A percentile compares a stretch with the other conserved stretches of the same genome.
Conservation (phyloP, 2,888 invertebrate species). For the Apamea sordens region DNA sequence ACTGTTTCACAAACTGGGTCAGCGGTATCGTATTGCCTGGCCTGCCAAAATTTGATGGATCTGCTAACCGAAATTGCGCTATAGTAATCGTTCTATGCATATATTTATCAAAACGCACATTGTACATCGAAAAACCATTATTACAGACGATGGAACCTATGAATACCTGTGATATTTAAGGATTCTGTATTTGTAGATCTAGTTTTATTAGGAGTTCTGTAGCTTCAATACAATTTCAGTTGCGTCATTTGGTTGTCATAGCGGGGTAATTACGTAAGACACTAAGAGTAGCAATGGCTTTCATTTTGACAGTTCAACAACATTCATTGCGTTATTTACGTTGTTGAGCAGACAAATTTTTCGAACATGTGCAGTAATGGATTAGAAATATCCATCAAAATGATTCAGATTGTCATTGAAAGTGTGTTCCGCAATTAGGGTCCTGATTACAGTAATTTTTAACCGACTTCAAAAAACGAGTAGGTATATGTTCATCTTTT, state of each 20-base stretch:
- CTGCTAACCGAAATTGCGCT: constrained; percentile 20
- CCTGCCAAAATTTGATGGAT: constrained; percentile 62
- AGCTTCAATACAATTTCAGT: background rate
- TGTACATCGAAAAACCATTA: constrained; percentile 20
- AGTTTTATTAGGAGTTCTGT: background rate
- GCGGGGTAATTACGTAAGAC: too few species aligned
- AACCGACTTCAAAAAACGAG: background rate
- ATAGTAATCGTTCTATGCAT: constrained; percentile 12
- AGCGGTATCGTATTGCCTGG: constrained; percentile 49
- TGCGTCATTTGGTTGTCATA: background rate
- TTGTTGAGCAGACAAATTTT: too few species aligned
- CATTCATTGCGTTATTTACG: too few species aligned
- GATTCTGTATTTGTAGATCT: background rate
- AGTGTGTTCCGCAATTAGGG: background rate
- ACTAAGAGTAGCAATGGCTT: background rate
- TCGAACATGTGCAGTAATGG: too few species aligned
- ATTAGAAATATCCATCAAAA: too few species aligned
- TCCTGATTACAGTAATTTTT: background rate
- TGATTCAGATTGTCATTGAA: background rate
- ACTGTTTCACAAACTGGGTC: constrained; percentile 59
- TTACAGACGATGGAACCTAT: background rate
- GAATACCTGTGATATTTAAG: background rate
- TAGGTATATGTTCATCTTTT: background rate
- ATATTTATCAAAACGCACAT: constrained; percentile 22
- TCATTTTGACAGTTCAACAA: too few species aligned